These are phyloP conservation scores for Tiliacea citrago DNA, from an alignment of 2,888 invertebrate species.

Conservation along the genomic window DNA sequence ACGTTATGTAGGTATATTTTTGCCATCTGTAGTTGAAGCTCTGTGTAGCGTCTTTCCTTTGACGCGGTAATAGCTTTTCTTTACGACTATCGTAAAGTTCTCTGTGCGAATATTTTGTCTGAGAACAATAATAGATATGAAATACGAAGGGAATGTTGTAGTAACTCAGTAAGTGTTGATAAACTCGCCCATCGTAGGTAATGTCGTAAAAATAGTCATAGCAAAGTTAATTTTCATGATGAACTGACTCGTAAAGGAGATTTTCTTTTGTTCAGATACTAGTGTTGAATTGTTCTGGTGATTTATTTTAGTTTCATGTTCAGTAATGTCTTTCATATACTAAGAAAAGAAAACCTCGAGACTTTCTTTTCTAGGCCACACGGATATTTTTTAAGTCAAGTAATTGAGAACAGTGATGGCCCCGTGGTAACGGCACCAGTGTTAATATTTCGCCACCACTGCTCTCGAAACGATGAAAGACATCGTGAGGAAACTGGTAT, in stretches of 20 bases:
- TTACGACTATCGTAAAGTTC: conserved; percentile 76
- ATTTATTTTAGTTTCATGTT: conserved; percentile 30
- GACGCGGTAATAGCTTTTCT: conserved; percentile 69
- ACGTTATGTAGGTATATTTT: no score
- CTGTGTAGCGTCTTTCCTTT: conserved; percentile 3
- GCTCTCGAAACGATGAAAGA: no score
- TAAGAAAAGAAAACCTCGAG: no score
- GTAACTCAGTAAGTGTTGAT: conserved; percentile 63
- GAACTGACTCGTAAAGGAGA: conserved; percentile 38
- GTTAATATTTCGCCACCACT: no score
- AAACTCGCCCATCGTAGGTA: conserved; percentile 51
- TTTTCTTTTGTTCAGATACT: conserved; percentile 42
- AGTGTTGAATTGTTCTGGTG: conserved; percentile 19
- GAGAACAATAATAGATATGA: conserved; percentile 71
- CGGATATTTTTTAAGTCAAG: not conserved
- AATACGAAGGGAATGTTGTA: conserved; percentile 54
- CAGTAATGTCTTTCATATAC: not conserved
- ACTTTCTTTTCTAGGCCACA: not conserved
- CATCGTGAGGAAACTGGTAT: no score
- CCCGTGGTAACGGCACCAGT: no score
- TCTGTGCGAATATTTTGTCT: conserved; percentile 69
- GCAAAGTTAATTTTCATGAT: conserved; percentile 54
- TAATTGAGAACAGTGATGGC: no score
- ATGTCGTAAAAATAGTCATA: conserved; percentile 57
- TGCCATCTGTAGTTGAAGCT: conserved; percentile 21